Evolutionary conservation across 2,888 invertebrate genomes (phyloP).

Genomic region (Yponomeuta evonymella): DNA sequence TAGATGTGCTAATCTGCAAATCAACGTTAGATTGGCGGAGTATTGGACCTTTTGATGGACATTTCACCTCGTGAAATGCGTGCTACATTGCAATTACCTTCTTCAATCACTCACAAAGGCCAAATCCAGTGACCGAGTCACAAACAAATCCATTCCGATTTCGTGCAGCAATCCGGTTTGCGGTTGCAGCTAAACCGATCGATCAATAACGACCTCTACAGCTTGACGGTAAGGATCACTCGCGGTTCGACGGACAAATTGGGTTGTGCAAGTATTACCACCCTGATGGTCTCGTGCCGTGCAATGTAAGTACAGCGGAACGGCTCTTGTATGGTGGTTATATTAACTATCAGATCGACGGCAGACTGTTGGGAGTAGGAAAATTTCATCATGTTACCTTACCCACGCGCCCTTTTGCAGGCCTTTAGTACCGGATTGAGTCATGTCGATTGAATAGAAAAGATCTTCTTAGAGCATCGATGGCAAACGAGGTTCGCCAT

Average conservation of each 20-base stretch:
- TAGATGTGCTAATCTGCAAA: not conserved
- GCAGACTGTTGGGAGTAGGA: constrained; percentile 8
- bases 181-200: not conserved
- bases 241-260: not conserved
- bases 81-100: not conserved
- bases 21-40: not conserved
- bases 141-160: not conserved
- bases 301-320: not conserved
- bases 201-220: not conserved
- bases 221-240: not conserved
- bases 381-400: constrained; percentile 1
- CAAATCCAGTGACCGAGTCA: not conserved
- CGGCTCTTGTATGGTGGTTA: not conserved
- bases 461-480: not conserved
- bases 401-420: constrained; percentile 3
- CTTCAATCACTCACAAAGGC: not conserved
- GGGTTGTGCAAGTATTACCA: not conserved
- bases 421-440: not conserved
- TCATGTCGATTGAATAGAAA: not conserved
- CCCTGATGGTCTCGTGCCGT: not conserved
- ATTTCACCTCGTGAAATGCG: not conserved
- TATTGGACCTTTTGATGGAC: not conserved
- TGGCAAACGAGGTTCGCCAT: too few relatives aligned
- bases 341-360: constrained; percentile 5
- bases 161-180: not conserved